A percentile compares a stretch with the other conserved stretches of the same genome.
These are phyloP conservation scores for Ommatoiulus sabulosus DNA, from an alignment of 2,888 invertebrate genomes.

Conservation along the genomic window DNA sequence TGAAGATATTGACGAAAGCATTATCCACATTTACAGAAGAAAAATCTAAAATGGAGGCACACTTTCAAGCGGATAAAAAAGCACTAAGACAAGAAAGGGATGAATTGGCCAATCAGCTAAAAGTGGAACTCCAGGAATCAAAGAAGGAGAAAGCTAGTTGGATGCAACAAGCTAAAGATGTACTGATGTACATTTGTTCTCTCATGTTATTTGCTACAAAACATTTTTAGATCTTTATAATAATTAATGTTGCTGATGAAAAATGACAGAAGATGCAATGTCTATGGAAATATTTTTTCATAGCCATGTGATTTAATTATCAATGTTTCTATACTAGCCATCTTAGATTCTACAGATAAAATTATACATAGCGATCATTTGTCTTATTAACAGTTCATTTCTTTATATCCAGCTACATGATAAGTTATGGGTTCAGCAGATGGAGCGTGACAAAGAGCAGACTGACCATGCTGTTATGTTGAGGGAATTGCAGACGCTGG, in stretches of 20 bases:
- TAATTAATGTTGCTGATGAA: too few relatives aligned
- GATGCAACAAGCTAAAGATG: constrained; percentile 42
- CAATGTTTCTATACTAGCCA: too few relatives aligned
- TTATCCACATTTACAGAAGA: constrained; percentile 83
- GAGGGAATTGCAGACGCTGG: constrained; percentile 82
- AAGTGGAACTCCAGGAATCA: constrained; percentile 52
- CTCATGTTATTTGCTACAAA: too few relatives aligned
- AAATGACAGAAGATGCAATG: too few relatives aligned
- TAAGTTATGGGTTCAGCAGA: constrained; percentile 80
- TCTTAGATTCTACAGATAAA: too few relatives aligned
- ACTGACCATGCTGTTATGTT: constrained; percentile 82
- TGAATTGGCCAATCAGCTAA: constrained; percentile 64
- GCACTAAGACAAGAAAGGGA: constrained; percentile 68
- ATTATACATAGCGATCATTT: too few relatives aligned
- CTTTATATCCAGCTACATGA: constrained; percentile 73
- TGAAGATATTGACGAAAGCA: constrained; percentile 68
- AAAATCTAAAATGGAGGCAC: constrained; percentile 86
- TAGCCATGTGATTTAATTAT: too few relatives aligned
- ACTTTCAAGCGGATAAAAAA: constrained; percentile 76
- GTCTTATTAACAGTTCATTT: too few relatives aligned
- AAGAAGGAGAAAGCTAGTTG: constrained; percentile 62
- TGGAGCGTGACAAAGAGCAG: constrained; percentile 84
- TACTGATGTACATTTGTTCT: background rate
- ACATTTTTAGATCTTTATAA: too few relatives aligned
- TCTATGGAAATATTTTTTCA: too few relatives aligned